Conservation (phyloP, 35 echinoderm and acorn worm genomes). For the Ophiothrix spiculata region DNA sequence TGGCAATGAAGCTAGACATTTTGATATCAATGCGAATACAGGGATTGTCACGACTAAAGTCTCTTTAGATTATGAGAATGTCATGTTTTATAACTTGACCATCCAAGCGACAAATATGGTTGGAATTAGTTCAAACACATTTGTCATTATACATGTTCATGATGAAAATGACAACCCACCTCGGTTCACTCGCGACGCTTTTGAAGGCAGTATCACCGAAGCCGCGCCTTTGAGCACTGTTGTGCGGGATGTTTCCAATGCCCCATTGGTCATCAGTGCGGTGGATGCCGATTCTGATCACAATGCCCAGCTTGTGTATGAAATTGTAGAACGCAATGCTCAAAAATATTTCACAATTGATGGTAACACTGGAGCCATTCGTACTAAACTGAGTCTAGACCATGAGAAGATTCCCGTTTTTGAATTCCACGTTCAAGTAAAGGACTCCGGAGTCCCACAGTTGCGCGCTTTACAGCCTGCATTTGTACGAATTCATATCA, state of each 20-base stretch:
- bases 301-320: constrained; percentile 87
- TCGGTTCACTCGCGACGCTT: constrained; percentile 42
- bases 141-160: constrained; percentile 73
- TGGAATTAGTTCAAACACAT: constrained; percentile 46
- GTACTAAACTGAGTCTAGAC: constrained; percentile 70
- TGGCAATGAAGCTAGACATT: constrained; percentile 65
- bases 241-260: constrained; percentile 63
- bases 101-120: constrained; percentile 91
- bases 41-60: constrained; percentile 72
- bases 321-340: constrained; percentile 81
- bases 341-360: constrained; percentile 86
- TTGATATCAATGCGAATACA: constrained; percentile 80
- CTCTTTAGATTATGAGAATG: constrained; percentile 72
- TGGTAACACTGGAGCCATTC: constrained; percentile 87
- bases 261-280: constrained; percentile 85
- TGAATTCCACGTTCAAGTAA: constrained; percentile 77
- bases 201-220: constrained; percentile 93
- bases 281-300: constrained; percentile 78
- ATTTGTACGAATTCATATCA: constrained; percentile 63
- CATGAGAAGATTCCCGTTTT: constrained; percentile 75
- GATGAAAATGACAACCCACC: constrained; percentile 93
- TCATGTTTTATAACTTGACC: constrained; percentile 78
- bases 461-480: constrained; percentile 70
- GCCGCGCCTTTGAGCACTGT: constrained; percentile 73
- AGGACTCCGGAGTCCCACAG: constrained; percentile 66